Evolutionary conservation across 2,797 vertebrate genomes (phyloP), one percentile per base, ranked within the genome.

Genomic region (Coracias cyanogaster): DNA sequence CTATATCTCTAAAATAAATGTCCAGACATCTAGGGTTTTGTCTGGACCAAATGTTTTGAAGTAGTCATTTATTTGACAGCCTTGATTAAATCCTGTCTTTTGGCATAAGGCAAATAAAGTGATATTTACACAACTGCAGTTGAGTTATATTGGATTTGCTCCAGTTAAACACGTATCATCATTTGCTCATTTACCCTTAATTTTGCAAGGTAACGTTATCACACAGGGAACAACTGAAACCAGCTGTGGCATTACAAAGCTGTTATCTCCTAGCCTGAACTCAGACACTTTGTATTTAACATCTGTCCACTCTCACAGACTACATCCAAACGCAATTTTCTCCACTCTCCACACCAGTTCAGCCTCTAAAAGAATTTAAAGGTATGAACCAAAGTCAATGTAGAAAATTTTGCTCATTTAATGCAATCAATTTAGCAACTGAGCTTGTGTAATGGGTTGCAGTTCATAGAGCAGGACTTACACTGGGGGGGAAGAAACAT

Each of bases 231-330:
- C 10, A 91, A 86, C 21, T 3, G 4, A 96, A 89, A 57, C 37
- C 60, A 83, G 52, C 57, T 85, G 55, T 82, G 60, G 49, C 39
- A n/a, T 41, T 91, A 60, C 26, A 83, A 84, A 83, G 15, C 41
- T 92, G 11, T 87, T 87, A 83, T 80, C 79, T 93, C 29, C 61
- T 79, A 85, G 24, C 41, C 79, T 81, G 73, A 71, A 82, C 83
- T 70, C 78, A 82, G 70, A 43, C 25, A 54, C 20, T 90, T 78
- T 0, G 0, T 72, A 48, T 84, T 49, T 86, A 67, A 64, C 73
- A 69, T 76, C 65, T 74, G 28, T 72, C 86, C n/a, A 58, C 35
- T n/a, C n/a, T 83, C 57, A 65, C 51, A 89, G 49, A 24, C 13
- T 61, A 74, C 37, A 71, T n/a, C 41, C 45, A 81, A 51, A 57